Evolutionary conservation across 2,113 vertebrate species (phyloP).

Genomic region (Procavia capensis): DNA sequence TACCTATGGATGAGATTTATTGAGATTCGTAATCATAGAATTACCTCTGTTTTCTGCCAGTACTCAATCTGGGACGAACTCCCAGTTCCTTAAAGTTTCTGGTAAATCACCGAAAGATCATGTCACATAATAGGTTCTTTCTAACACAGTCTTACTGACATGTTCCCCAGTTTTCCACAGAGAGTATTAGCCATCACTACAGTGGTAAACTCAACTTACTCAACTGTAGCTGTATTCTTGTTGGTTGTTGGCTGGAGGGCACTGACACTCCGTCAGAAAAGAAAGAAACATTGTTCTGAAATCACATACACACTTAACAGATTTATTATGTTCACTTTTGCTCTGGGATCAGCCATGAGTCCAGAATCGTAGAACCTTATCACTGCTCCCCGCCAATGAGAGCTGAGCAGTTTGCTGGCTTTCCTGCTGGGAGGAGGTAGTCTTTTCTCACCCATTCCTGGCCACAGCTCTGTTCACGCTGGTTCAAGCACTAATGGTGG

Average conservation of each 20-base stretch:
- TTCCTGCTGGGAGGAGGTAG: neutral
- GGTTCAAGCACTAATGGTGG: neutral
- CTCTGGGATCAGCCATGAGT: neutral
- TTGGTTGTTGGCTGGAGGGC: neutral
- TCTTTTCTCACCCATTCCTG: neutral
- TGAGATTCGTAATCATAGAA: neutral
- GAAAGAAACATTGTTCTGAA: neutral
- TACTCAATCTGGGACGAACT: neutral
- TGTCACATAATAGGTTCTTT: neutral
- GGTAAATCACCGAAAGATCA: neutral
- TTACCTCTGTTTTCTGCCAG: neutral
- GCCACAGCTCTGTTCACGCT: neutral
- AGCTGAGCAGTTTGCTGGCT: neutral
- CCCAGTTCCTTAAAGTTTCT: neutral
- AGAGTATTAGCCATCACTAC: neutral
- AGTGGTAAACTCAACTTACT: neutral
- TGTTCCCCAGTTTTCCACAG: neutral
- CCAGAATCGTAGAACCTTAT: neutral
- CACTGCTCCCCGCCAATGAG: neutral
- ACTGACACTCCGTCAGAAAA: neutral
- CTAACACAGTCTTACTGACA: neutral
- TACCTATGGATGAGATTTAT: neutral
- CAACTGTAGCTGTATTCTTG: neutral
- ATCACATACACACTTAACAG: neutral
- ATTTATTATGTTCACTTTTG: neutral